Evolutionary conservation across 2,888 invertebrate genomes (phyloP), one percentile per base, ranked within the genome.

Genomic region (Eustalomyia histrio): DNA sequence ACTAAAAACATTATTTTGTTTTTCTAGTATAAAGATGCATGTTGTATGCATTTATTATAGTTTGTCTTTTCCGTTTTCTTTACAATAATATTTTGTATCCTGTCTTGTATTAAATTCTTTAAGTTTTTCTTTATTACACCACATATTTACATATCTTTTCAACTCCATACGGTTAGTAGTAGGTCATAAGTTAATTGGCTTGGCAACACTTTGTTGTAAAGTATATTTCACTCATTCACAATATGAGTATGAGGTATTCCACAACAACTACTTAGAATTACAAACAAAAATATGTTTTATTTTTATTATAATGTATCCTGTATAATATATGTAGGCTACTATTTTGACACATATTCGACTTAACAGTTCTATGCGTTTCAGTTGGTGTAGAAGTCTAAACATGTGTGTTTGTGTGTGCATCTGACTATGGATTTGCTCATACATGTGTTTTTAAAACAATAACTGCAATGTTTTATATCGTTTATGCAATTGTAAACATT

Each of bases 101-200:
- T 69, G 43, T 67, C 50, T 58, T 60, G 10, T 6, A 29, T n/a
- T 47, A 29, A 29, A 60, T 55, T 57, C n/a, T 79, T 68, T 74
- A 16, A 1, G 12, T 8, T 63, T 50, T 69, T 64, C 53, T 68
- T 61, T 73, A 60, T 71, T 64, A 52, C 4, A 21, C 29, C 7
- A 29, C 29, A 29, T 29, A 6, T 29, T 7, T 74, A 67, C 39
- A 58, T 21, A 63, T 65, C 52, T 64, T 39, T 69, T 71, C 57
- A 72, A 65, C 72, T 69, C 53, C 50, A 33, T 67, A 29, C 3
- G 5, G 3, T 24, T 6, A 57, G 61, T 33, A 72, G 80, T 73
- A 73, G 81, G 81, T 58, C 82, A 80, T 65, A 79, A 74, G 82
- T 82, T 82, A 82, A 82, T 82, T 80, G 82, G 79, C 67, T 65